Percentiles rank a stretch among this genome's conserved stretches.
Conservation (phyloP, 1,140 invertebrate genomes). For the Macrobrachium nipponense region DNA sequence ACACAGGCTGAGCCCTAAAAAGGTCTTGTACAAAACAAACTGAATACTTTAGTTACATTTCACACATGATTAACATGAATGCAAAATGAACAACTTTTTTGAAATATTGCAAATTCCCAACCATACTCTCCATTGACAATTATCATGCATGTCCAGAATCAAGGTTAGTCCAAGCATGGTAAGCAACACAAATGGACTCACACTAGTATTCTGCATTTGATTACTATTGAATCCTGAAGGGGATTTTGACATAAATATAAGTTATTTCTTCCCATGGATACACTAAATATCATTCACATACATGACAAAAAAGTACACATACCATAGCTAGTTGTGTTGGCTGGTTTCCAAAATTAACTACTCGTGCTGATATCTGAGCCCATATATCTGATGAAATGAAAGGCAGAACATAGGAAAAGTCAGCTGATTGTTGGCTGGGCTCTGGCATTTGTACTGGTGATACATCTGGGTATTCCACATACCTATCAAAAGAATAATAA, state of each 20-base stretch:
- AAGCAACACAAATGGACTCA: no score
- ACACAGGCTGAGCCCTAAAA: no score
- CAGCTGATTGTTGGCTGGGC: constrained; percentile 10
- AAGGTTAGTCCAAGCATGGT: no score
- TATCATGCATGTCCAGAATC: no score
- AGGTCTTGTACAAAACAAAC: neutral
- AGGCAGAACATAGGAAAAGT: constrained; percentile 41
- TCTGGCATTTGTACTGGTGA: constrained; percentile 12
- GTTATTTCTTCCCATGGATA: neutral
- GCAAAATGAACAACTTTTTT: no score
- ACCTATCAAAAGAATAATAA: constrained; percentile 7
- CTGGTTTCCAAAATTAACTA: constrained; percentile 52
- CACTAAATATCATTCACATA: neutral
- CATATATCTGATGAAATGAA: constrained; percentile 34
- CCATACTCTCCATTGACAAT: no score
- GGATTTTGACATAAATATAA: no score
- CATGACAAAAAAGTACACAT: constrained; percentile 6
- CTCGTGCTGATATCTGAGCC: constrained; percentile 50
- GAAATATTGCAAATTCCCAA: no score
- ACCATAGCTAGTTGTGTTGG: constrained; percentile 39
- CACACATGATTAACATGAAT: no score
- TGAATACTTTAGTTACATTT: no score
- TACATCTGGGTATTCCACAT: constrained; percentile 22
- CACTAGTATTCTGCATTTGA: no score
- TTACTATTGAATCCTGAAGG: no score